phyloP scores from a whole-genome alignment of 2,888 invertebrate species.

The Lasioglossum pauxillum region DNA sequence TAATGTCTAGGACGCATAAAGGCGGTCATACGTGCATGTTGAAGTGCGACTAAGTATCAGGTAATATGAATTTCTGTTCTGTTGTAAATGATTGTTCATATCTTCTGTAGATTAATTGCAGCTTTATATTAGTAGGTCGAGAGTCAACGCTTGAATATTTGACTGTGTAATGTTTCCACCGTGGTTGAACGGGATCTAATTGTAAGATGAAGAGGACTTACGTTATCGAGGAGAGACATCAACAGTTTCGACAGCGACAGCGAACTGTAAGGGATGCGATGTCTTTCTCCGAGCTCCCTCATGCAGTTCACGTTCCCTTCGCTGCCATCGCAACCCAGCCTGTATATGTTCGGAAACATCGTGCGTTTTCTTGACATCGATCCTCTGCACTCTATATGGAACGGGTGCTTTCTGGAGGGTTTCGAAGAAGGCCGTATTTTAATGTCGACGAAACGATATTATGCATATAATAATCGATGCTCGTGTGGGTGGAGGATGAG shows the following conservation, averaged over 20 bases:
- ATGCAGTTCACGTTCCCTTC: slow-evolving; percentile 38
- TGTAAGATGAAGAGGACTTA: slow-evolving; percentile 28
- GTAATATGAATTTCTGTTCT: background rate
- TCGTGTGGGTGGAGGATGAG: background rate
- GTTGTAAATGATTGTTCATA: background rate
- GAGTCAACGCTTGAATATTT: background rate
- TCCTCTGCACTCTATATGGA: slow-evolving; percentile 63
- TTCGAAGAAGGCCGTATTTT: background rate
- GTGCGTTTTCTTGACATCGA: slow-evolving; percentile 62
- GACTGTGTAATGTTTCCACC: background rate
- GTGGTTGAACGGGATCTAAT: background rate
- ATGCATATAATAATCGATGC: background rate
- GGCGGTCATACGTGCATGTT: too few relatives aligned
- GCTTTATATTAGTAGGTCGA: background rate
- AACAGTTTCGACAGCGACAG: slow-evolving; percentile 59
- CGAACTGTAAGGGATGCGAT: slow-evolving; percentile 33
- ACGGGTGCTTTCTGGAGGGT: slow-evolving; percentile 55
- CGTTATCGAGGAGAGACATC: slow-evolving; percentile 50
- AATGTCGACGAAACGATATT: background rate
- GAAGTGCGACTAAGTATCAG: background rate
- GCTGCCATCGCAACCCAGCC: slow-evolving; percentile 48
- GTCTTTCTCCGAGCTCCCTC: slow-evolving; percentile 33
- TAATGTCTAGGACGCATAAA: background rate
- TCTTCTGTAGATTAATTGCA: background rate
- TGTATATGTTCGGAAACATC: slow-evolving; percentile 30